Evolutionary conservation across 2,797 vertebrate genomes (phyloP).

Genomic region (Onychomys arenicola): DNA sequence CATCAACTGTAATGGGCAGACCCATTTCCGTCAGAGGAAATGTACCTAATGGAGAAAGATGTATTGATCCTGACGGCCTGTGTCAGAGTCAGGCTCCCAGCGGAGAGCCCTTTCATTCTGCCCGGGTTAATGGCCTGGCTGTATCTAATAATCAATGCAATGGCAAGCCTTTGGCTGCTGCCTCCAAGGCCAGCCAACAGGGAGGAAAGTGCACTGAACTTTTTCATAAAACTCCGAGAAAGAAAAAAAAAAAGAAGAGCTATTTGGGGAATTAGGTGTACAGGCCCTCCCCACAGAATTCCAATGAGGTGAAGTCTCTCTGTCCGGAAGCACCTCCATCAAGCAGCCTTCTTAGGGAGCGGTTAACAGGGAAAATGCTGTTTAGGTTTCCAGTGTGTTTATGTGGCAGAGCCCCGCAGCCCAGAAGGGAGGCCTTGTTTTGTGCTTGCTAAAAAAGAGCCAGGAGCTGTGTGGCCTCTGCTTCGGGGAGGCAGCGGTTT

Average conservation of each 20-base stretch:
- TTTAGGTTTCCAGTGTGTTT: background rate
- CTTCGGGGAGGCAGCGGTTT: constrained; percentile 18
- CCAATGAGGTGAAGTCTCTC: background rate
- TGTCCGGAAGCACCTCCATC: background rate
- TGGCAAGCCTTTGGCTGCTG: background rate
- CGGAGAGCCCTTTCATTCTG: constrained; percentile 23
- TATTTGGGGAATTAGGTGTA: background rate
- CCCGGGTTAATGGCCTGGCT: constrained; percentile 60
- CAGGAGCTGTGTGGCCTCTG: constrained; percentile 19
- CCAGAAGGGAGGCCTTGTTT: background rate
- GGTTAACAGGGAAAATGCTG: constrained; percentile 16
- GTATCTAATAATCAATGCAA: constrained; percentile 35
- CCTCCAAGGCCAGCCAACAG: background rate
- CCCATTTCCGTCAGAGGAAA: constrained; percentile 85
- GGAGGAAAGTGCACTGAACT: background rate
- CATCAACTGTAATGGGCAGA: constrained; percentile 74
- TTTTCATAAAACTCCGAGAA: background rate
- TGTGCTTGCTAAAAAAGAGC: constrained; percentile 50
- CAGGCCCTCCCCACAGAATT: background rate
- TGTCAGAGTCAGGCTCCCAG: constrained; percentile 65
- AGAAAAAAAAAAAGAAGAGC: background rate
- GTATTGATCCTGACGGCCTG: constrained; percentile 76
- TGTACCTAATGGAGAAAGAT: constrained; percentile 76
- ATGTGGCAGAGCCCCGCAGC: constrained; percentile 14
- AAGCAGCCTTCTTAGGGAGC: constrained; percentile 21